Evolutionary conservation across 2,888 invertebrate genomes (phyloP), one percentile per base, ranked within the genome.

Genomic region (Seladonia tumulorum): DNA sequence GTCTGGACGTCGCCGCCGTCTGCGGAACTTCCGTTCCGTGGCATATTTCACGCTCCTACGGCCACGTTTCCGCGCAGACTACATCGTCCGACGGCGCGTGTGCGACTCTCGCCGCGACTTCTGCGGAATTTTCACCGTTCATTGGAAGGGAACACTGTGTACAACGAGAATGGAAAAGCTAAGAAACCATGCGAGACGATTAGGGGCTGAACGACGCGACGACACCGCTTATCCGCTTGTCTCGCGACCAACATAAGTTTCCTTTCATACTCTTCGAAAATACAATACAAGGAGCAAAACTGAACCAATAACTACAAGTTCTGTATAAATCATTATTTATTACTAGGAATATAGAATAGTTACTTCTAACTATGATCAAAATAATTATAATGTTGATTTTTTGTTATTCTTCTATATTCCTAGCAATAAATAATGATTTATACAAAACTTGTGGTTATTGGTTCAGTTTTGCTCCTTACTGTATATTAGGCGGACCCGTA

Each of bases 11-110:
- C 86, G 79, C 81, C 82, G 84, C 83, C 89, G 91, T 90, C 91
- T 92, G 89, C 89, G 91, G 88, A 92, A 92, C 93, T 93, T 93
- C 91, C 91, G 91, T 86, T 90, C 89, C 87, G 68, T 87, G 89
- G 89, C 91, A 91, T 92, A 90, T 92, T 92, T 89, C 91, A 82
- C 90, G 92, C 92, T 91, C 92, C 91, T 88, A 79, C 49, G 75
- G 74, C 60, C 57, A 66, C 88, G 86, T 90, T 93, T 93, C 93
- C 88, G 91, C 87, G 88, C 80, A 68, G 79, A 63, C 82, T 45
- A 49, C 79, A 57, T 86, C 81, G 77, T 60, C 77, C 70, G 68
- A 77, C 72, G 76, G 73, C 81, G 57, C 77, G 77, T 77, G 77
- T 77, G 42, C 77, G 53, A 42, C 77, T 14, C n/a, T 10, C 25